These are phyloP conservation scores for Tursiops truncatus DNA, from an alignment of 2,113 vertebrate genomes.

Conservation along the genomic window DNA sequence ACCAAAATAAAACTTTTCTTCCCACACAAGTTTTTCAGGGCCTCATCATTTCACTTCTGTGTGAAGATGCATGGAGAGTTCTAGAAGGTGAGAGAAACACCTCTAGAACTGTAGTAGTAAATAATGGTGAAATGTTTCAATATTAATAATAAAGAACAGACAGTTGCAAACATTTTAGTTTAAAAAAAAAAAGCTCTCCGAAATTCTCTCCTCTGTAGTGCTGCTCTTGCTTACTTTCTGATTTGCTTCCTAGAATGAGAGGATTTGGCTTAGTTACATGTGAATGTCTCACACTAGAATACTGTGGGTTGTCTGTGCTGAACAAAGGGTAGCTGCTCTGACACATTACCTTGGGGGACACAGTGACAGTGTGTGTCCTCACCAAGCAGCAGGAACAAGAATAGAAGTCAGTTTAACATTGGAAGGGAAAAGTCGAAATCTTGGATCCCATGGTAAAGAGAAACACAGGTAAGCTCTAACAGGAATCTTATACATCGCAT, in stretches of 20 bases:
- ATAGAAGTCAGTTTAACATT: background rate
- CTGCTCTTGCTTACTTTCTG: background rate
- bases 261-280: background rate
- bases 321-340: background rate
- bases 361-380: background rate
- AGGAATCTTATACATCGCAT: background rate
- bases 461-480: background rate
- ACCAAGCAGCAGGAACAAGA: background rate
- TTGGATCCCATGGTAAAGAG: background rate
- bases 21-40: background rate
- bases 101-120: background rate
- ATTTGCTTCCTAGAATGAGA: background rate
- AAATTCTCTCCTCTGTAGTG: background rate
- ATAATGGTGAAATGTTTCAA: background rate
- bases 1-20: background rate
- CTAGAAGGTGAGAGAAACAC: background rate
- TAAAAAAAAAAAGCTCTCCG: background rate
- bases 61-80: background rate
- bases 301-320: accelerated
- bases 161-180: background rate
- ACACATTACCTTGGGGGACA: background rate
- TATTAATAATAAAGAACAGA: background rate
- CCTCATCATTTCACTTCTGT: background rate
- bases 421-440: background rate
- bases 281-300: background rate